These are phyloP conservation scores for Rutpela maculata DNA, from an alignment of 2,888 invertebrate species.

Conservation along the genomic window DNA sequence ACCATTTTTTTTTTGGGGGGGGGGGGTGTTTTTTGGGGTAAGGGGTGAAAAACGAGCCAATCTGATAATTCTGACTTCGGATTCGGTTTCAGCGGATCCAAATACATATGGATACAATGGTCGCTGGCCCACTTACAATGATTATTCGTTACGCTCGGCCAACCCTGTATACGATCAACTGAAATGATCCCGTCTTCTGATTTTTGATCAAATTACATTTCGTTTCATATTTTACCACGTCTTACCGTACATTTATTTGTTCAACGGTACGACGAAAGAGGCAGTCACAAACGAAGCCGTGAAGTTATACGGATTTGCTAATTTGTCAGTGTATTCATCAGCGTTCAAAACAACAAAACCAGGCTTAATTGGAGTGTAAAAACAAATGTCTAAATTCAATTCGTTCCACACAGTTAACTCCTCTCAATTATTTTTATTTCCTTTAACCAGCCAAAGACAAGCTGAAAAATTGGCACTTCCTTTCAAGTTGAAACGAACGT, in stretches of 20 bases:
- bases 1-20: no score
- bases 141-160: no score
- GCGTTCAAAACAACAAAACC: constrained; percentile 14
- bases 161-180: no score
- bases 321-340: constrained; percentile 16
- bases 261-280: not conserved
- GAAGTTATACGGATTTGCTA: constrained; percentile 15
- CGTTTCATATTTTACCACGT: no score
- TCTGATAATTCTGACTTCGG: no score
- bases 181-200: no score
- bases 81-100: no score
- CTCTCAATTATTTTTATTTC: constrained; percentile 5
- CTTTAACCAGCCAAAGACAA: not conserved
- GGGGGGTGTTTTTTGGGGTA: no score
- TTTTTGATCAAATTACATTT: no score
- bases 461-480: constrained; percentile 4
- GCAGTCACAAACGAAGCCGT: constrained; percentile 1
- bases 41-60: no score
- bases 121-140: no score
- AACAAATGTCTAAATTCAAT: constrained; percentile 23
- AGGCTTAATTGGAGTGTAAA: constrained; percentile 14
- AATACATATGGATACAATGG: no score
- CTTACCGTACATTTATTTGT: not conserved
- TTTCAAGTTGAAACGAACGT: not conserved
- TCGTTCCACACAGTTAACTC: constrained; percentile 10